phyloP scores from a whole-genome alignment of 1,140 invertebrate species.

The Homarus americanus region DNA sequence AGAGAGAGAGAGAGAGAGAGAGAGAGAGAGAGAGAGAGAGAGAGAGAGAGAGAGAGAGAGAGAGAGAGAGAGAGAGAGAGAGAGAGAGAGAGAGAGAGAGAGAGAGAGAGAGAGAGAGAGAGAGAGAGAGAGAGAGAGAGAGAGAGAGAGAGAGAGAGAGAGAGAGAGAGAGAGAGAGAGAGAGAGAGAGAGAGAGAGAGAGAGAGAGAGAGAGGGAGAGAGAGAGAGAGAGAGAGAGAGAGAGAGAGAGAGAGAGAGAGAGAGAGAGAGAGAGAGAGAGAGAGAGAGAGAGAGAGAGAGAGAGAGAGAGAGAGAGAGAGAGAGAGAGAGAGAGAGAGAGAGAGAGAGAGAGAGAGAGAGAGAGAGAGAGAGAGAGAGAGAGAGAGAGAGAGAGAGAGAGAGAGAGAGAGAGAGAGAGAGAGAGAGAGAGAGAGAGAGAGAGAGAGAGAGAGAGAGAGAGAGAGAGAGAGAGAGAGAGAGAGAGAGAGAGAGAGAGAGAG shows the following conservation, averaged over 20 bases:
- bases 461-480: conserved; percentile 6
- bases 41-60: neutral
- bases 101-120: neutral
- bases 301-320: neutral
- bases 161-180: neutral
- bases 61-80: neutral
- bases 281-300: neutral
- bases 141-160: neutral
- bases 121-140: neutral
- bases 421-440: conserved; percentile 6
- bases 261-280: neutral
- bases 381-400: neutral
- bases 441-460: conserved; percentile 6
- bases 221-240: neutral
- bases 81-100: neutral
- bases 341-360: neutral
- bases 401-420: conserved; percentile 6
- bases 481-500: conserved; percentile 6
- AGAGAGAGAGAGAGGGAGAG: neutral
- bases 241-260: neutral
- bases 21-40: neutral
- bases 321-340: neutral
- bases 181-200: neutral
- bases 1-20: neutral
- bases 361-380: neutral